Evolutionary conservation across 2,113 vertebrate genomes (phyloP).

Genomic region (Balaenoptera acutorostrata): DNA sequence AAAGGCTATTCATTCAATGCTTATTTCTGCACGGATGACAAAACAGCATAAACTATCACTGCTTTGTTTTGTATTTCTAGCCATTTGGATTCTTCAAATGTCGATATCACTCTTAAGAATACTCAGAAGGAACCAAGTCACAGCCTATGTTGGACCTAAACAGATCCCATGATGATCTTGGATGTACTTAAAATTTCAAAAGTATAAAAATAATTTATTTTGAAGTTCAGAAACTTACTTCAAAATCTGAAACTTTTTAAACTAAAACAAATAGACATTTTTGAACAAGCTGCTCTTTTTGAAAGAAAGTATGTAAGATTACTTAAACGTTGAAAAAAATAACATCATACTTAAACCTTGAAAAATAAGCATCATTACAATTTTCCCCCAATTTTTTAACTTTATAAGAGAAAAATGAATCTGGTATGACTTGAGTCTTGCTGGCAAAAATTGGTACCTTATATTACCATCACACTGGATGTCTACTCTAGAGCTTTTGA

Average conservation of each 20-base stretch:
- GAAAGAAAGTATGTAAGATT: background rate
- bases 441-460: background rate
- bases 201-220: background rate
- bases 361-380: background rate
- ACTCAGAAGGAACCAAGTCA: background rate
- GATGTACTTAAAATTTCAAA: background rate
- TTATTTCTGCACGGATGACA: conserved; percentile 22
- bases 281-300: background rate
- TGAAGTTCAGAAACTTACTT: background rate
- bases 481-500: background rate
- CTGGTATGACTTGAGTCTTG: background rate
- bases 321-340: background rate
- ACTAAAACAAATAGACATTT: background rate
- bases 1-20: background rate
- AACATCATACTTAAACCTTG: background rate
- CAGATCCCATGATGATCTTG: background rate
- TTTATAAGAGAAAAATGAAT: background rate
- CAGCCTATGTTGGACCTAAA: background rate
- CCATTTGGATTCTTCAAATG: background rate
- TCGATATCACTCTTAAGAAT: background rate
- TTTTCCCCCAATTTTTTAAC: background rate
- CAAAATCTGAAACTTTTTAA: background rate
- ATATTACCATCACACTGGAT: background rate
- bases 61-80: background rate
- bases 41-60: background rate